Base-by-base conservation (phyloP, 2,888 invertebrate genomes). In the Iphiclides podalirius region DNA sequence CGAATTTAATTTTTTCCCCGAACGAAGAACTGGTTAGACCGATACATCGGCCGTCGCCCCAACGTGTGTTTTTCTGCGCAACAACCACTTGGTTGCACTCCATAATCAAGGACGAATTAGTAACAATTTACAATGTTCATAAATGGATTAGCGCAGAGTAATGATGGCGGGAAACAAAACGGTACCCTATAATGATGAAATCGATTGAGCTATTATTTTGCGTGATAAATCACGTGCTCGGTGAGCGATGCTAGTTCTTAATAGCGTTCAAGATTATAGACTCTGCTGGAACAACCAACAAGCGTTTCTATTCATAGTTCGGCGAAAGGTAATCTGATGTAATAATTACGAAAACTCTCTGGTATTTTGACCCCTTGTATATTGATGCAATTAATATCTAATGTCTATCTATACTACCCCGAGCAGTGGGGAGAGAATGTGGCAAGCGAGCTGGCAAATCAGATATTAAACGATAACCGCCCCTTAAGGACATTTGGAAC, bases 151-250 rank as follows among this genome's bases (percentile, higher is more conserved):
- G 20, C 42, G 41, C 15, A 37, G 13, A 15, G 6, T 28, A 31
- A 28, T 36, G 41, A 36, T 31, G 12, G 33, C 9, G 12, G 47
- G 37, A 20, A 20, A 31, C 11, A 17, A 37, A 8, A 14, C 41
- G 28, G 31, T 12, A 4, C 33, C 20, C 37, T 9, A 15, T n/a
- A 17, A 37, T 42, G 47, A 37, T 33, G 37, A 17, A 20, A 31
- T 48, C 42, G 47, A 48, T 48, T 48, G 31, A 42, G 47, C 37
- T 37, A 48, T 48, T 42, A 48, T 20, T 48, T 41, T 8, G 7
- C 17, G 37, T 37, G 47, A 48, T 48, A 48, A 48, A 48, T 48
- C 20, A 41, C 41, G 15, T 4, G 47, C 11, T 28, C 31, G 35
- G 31, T 31, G 36, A 36, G 11, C 17, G n/a, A 20, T 33, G 33